Percentiles rank a stretch among this genome's conserved stretches.
Evolutionary conservation across 2,888 invertebrate genomes (phyloP).

Genomic region (Trichogramma evanescens): DNA sequence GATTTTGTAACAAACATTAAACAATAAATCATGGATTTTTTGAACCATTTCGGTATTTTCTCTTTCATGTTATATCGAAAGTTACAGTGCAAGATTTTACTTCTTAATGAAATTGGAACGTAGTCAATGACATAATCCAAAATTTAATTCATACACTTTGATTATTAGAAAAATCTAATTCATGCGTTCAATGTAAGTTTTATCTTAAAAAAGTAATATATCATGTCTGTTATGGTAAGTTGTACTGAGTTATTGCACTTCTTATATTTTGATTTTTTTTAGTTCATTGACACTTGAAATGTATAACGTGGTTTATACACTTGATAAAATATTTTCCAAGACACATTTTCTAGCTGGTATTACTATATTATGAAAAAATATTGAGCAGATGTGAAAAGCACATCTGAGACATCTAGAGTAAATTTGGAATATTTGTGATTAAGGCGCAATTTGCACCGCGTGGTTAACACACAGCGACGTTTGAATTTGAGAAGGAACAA

Average conservation of each 20-base stretch:
- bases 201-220: not conserved
- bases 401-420: constrained; percentile 16
- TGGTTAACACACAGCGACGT: constrained; percentile 15
- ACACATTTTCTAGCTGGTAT: constrained; percentile 1
- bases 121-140: not conserved
- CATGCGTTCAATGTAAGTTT: not conserved
- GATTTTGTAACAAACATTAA: constrained; percentile 15
- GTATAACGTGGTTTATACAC: not conserved
- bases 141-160: not conserved
- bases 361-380: constrained; percentile 2
- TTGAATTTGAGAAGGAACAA: constrained; percentile 31
- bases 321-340: not conserved
- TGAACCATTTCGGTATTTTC: not conserved
- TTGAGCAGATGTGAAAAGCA: constrained; percentile 11
- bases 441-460: constrained; percentile 16
- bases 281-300: not conserved
- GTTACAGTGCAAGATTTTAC: not conserved
- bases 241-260: constrained; percentile 14
- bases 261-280: constrained; percentile 9
- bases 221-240: constrained; percentile 5
- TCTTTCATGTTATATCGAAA: constrained; percentile 1
- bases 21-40: constrained; percentile 10
- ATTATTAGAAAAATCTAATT: not conserved
- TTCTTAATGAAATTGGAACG: constrained; percentile 3
- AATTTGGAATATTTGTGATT: constrained; percentile 14